Evolutionary conservation across 2,888 invertebrate genomes (phyloP), one percentile per base, ranked within the genome.

Genomic region (Pterostichus niger): DNA sequence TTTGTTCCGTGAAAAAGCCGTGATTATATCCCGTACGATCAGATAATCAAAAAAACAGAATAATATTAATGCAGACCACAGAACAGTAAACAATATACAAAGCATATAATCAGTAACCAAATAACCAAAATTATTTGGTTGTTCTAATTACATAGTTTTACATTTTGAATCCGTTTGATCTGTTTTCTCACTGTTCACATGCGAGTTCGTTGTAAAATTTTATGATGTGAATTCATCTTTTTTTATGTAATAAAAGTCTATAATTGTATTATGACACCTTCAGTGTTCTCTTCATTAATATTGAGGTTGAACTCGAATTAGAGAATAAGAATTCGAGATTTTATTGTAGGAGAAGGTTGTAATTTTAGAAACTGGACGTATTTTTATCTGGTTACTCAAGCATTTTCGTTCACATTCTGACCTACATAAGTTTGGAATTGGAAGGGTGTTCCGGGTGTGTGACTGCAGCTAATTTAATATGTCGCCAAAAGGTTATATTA

Each of bases 31-130:
- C 56, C 10, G 24, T 17, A 17, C 15, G 56, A 56, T 56, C 56
- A 13, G 56, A 56, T 56, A 56, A 13, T 56, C 17, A 56, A 56
- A 56, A 40, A 49, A 56, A 56, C 17, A 56, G 5, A 56, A 56
- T 56, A 15, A 56, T 17, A 56, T 13, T 17, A 40, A 6, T 4
- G 15, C 56, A 17, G 56, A 56, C 17, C 56, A 17, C 56, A 56
- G 49, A 52, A 13, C 52, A 52, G 52, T 56, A 56, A 56, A 56
- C 56, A 56, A 56, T 56, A 56, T 56, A 56, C 56, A 6, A 56
- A 56, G 17, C 56, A 40, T 56, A 56, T 56, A 56, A 56, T 56
- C 56, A 56, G 24, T 17, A 56, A 56, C 56, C 56, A 17, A 56
- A 56, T 56, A 56, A 56, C 56, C 56, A 10, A 56, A 56, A 56